Evolutionary conservation across 2,888 invertebrate genomes (phyloP).

Genomic region (Lasioglossum pauxillum): DNA sequence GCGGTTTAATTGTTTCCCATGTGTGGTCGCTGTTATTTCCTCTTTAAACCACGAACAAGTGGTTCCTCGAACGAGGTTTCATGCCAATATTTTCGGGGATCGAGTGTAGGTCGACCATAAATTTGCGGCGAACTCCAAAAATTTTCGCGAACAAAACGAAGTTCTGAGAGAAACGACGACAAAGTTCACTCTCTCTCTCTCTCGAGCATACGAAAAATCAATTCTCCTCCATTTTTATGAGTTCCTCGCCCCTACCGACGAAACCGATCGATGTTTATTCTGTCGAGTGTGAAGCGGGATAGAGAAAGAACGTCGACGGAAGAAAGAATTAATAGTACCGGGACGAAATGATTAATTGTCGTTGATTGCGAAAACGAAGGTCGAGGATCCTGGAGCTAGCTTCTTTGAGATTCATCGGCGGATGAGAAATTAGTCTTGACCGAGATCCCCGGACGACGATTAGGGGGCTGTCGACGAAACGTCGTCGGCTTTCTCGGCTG

Average conservation of each 20-base stretch:
- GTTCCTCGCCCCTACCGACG: constrained; percentile 5
- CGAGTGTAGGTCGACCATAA: background rate
- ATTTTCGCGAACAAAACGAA: background rate
- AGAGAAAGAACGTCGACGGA: background rate
- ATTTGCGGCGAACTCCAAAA: background rate
- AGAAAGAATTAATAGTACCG: constrained; percentile 20
- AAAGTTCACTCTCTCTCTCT: background rate
- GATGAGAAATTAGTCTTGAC: constrained; percentile 6
- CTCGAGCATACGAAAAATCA: constrained; percentile 6
- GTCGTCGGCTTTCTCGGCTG: background rate
- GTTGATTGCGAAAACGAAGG: constrained; percentile 10
- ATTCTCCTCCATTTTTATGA: constrained; percentile 26
- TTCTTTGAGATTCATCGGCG: constrained; percentile 4
- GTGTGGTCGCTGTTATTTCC: background rate
- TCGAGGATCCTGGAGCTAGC: background rate
- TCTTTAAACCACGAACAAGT: background rate
- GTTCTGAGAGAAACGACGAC: background rate
- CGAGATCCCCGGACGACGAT: background rate
- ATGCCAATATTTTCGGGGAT: background rate
- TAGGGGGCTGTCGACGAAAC: background rate
- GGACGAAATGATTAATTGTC: constrained; percentile 41
- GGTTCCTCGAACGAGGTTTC: background rate
- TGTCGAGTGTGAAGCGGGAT: constrained; percentile 17
- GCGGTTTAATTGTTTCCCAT: background rate
- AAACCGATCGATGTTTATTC: constrained; percentile 39